Conservation (phyloP, 2,888 invertebrate genomes). For the Bhutanitis thaidina region DNA sequence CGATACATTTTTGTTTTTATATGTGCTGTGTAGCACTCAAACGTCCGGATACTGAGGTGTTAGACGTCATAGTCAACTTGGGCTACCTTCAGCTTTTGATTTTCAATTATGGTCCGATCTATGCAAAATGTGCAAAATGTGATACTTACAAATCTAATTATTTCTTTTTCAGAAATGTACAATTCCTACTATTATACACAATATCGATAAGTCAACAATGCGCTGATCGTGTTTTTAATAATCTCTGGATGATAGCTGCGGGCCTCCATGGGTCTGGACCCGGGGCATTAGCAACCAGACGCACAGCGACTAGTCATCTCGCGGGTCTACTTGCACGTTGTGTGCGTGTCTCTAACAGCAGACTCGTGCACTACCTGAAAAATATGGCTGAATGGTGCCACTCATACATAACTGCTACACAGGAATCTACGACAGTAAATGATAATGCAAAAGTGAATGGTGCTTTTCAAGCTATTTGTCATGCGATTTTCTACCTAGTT, state of each 20-base stretch:
- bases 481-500: constrained; percentile 95
- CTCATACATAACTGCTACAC: constrained; percentile 84
- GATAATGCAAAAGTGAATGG: constrained; percentile 83
- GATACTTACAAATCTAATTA: too few species aligned
- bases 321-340: constrained; percentile 68
- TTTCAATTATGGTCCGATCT: too few species aligned
- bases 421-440: constrained; percentile 67
- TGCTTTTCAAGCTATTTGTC: constrained; percentile 95
- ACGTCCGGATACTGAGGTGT: too few species aligned
- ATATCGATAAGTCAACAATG: constrained; percentile 72
- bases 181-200: constrained; percentile 69
- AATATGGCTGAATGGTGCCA: constrained; percentile 92
- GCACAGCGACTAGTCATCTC: constrained; percentile 64
- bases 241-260: constrained; percentile 63
- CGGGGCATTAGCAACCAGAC: constrained; percentile 55
- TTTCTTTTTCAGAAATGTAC: constrained; percentile 58
- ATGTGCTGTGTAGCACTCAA: too few species aligned
- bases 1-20: too few species aligned
- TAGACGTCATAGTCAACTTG: too few species aligned
- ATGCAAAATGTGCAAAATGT: too few species aligned
- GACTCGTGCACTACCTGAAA: constrained; percentile 55
- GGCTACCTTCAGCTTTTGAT: too few species aligned
- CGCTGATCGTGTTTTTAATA: constrained; percentile 56
- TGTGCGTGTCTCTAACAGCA: constrained; percentile 58
- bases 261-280: constrained; percentile 58